Conservation (phyloP, 2,888 invertebrate species). For the Apotomis betuletana region DNA sequence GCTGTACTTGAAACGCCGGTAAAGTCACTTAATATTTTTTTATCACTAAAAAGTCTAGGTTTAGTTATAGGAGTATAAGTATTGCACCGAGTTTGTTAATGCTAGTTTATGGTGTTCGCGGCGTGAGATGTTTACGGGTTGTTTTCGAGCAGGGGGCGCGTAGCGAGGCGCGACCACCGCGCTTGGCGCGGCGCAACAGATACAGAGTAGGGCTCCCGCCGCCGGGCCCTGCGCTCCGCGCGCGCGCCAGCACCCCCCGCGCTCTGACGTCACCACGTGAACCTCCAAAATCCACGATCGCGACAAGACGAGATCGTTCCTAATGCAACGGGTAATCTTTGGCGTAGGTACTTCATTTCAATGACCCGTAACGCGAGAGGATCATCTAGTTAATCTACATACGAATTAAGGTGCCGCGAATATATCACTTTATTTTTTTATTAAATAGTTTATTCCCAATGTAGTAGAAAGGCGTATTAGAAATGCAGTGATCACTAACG, state of each 20-base stretch:
- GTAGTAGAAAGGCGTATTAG: no score
- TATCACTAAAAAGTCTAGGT: slow-evolving; percentile 30
- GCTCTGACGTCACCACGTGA: slow-evolving; percentile 75
- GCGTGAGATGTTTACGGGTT: slow-evolving; percentile 71
- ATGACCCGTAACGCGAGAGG: slow-evolving; percentile 17
- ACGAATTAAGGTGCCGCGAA: slow-evolving; percentile 17
- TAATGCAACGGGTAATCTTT: slow-evolving; percentile 63
- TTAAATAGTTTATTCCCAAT: neutral
- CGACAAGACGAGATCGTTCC: slow-evolving; percentile 58
- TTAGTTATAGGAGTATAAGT: slow-evolving; percentile 12
- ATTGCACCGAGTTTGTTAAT: slow-evolving; percentile 46
- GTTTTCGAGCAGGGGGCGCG: slow-evolving; percentile 60
- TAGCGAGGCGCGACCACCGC: slow-evolving; percentile 67
- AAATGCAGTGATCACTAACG: no score
- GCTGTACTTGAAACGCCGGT: slow-evolving; percentile 57
- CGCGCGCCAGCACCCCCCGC: slow-evolving; percentile 59
- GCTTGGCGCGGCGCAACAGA: slow-evolving; percentile 74
- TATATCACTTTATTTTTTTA: slow-evolving; percentile 17
- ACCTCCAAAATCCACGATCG: slow-evolving; percentile 65
- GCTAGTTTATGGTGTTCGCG: slow-evolving; percentile 49
- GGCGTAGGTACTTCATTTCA: slow-evolving; percentile 35
- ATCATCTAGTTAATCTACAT: slow-evolving; percentile 31
- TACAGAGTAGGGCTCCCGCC: slow-evolving; percentile 53
- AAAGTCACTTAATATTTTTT: slow-evolving; percentile 53
- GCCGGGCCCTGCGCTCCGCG: slow-evolving; percentile 50